A percentile compares a stretch with the other conserved stretches of the same genome.
Evolutionary conservation across 2,113 vertebrate genomes (phyloP).

Genomic region (Lasiurus borealis): DNA sequence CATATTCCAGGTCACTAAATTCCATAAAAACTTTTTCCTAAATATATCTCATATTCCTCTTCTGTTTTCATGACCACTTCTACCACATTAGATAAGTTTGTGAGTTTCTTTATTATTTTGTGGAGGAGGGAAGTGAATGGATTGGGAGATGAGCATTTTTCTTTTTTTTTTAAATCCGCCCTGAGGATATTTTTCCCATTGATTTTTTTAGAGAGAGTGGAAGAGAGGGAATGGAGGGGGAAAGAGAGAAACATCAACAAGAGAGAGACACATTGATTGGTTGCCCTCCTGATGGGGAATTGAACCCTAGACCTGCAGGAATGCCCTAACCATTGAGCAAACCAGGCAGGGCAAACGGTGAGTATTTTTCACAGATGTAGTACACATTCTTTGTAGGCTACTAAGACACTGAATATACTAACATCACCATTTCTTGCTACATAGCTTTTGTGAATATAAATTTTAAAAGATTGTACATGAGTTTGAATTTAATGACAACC

Average conservation of each 20-base stretch:
- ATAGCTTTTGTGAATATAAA: background rate
- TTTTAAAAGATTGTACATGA: background rate
- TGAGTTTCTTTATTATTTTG: slow-evolving; percentile 17
- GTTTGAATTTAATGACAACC: slow-evolving; percentile 1
- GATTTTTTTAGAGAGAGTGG: no score
- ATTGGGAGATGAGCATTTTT: background rate
- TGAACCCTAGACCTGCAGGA: no score
- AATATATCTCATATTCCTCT: background rate
- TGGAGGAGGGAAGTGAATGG: background rate
- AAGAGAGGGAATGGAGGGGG: no score
- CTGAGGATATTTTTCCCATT: no score
- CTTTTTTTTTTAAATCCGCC: slow-evolving; percentile 6
- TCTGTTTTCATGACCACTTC: background rate
- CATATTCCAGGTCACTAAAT: background rate
- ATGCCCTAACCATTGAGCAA: no score
- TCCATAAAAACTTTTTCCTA: background rate
- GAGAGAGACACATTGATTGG: no score
- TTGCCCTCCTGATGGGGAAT: no score
- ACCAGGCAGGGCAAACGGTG: background rate
- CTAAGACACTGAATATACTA: background rate
- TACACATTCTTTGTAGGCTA: background rate
- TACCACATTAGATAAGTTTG: background rate
- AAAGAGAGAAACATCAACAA: no score
- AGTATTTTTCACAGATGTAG: background rate
- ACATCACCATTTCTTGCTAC: background rate